Base-by-base conservation (phyloP, 2,113 vertebrate genomes). In the Aleadryas rufinucha region DNA sequence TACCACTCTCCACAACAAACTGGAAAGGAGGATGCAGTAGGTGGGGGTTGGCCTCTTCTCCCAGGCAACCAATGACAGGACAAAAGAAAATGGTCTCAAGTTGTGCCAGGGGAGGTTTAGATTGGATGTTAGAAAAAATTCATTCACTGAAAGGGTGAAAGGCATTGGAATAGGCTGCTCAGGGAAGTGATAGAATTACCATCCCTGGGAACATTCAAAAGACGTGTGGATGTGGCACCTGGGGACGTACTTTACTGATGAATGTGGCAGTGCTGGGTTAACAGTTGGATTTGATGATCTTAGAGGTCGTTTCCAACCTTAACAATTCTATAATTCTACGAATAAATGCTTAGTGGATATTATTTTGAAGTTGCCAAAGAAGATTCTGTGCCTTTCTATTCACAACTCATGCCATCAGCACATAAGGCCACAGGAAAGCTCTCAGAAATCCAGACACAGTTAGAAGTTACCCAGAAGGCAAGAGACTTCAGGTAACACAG, bases 291-390 rank as follows among this genome's bases (percentile, higher is more conserved):
- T 39, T 61, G 12, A 39, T 54, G 6, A 61, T 20, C 13, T 53
- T 53, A 61, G 12, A 61, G 16, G 13, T 45, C 39, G 53, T 39
- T 61, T 61, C 23, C 41, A 54, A 53, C 19, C 23, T 28, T 35
- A 56, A 41, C 0, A 0, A 39, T 27, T 33, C 18, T 52, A 18
- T 12, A 5, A 49, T 27, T 64, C 49, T 31, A 35, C 10, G 14
- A 72, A 24, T 41, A 77, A 76, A 49, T 37, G 14, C 50, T 57
- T 69, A 19, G 7, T 42, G 76, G 39, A 39, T 7, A 18, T 89
- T 31, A 54, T 68, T 77, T 65, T 42, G 37, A 87, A 69, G 20
- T 37, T 53, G 16, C 9, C 31, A 53, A 79, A 75, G 28, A 65
- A 47, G 47, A 41, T 65, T 39, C 20, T 85, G 2, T 57, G 11